Percentiles rank a stretch among this genome's conserved stretches.
phyloP scores from a whole-genome alignment of 2,113 vertebrate genomes.

The Manacus vitellinus region DNA sequence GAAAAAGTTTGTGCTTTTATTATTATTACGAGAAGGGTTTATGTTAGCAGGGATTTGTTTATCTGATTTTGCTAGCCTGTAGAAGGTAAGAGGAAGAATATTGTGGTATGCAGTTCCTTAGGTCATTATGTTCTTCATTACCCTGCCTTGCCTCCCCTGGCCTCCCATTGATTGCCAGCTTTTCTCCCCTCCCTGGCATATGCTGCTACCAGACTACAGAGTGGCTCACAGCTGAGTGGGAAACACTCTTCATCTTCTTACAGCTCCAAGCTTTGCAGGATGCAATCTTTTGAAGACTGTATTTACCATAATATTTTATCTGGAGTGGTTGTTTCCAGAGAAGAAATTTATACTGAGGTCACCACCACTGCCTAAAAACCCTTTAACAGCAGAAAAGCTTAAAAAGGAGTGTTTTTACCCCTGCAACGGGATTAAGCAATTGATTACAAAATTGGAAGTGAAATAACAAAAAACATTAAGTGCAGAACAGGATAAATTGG shows the following conservation, averaged over 20 bases:
- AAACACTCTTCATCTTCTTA: neutral
- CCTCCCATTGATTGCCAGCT: neutral
- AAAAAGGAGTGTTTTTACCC: neutral
- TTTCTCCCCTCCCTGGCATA: neutral
- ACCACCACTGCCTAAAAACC: neutral
- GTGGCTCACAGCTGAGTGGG: neutral
- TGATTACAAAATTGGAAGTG: neutral
- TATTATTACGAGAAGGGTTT: neutral
- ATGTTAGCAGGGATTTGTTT: neutral
- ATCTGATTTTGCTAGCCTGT: neutral
- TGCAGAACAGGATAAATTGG: neutral
- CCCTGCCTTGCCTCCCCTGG: neutral
- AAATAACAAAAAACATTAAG: neutral
- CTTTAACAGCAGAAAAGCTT: neutral
- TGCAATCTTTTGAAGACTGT: neutral
- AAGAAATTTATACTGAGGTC: neutral
- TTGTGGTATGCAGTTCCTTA: neutral
- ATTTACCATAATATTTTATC: neutral
- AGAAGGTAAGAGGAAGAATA: neutral
- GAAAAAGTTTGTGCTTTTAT: neutral
- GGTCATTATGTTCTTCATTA: neutral
- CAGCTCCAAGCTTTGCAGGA: neutral
- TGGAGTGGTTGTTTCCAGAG: neutral
- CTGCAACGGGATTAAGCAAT: neutral
- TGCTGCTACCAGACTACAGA: neutral